phyloP scores from a whole-genome alignment of 2,113 vertebrate genomes.

The Scolopax mira region DNA sequence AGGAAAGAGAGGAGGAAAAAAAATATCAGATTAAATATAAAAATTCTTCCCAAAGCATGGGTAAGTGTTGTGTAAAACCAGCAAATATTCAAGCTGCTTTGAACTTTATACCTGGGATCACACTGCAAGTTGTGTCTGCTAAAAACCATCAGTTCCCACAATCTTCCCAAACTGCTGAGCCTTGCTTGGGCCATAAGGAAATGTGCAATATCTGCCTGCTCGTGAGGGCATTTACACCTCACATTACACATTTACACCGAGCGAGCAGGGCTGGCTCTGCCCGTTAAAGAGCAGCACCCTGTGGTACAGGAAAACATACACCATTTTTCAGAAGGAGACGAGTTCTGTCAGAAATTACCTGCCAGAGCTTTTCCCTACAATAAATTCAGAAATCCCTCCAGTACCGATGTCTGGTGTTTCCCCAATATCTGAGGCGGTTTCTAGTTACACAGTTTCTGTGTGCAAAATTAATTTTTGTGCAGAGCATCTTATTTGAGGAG shows the following conservation, averaged over 20 bases:
- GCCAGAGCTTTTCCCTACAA: not conserved
- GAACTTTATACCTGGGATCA: not conserved
- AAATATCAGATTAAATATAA: not conserved
- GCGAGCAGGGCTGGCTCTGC: not conserved
- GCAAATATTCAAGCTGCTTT: not conserved
- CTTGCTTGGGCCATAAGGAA: not conserved
- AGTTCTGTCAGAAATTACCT: not conserved
- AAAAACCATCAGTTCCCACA: not conserved
- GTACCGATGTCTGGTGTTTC: not conserved
- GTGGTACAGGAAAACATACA: not conserved
- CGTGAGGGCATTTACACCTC: not conserved
- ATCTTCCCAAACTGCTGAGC: not conserved
- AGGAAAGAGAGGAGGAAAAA: not conserved
- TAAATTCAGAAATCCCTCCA: not conserved
- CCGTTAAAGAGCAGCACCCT: not conserved
- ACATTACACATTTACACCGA: accelerated
- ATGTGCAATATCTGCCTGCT: not conserved
- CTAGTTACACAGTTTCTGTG: not conserved
- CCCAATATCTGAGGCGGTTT: not conserved
- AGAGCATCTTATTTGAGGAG: not conserved
- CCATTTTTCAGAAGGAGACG: not conserved
- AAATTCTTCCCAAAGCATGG: not conserved
- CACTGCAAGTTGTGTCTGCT: accelerated
- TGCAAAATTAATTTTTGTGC: not conserved
- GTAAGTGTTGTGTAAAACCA: not conserved